Conservation (phyloP, 1,140 invertebrate genomes). For the Zaprionus ornatus region DNA sequence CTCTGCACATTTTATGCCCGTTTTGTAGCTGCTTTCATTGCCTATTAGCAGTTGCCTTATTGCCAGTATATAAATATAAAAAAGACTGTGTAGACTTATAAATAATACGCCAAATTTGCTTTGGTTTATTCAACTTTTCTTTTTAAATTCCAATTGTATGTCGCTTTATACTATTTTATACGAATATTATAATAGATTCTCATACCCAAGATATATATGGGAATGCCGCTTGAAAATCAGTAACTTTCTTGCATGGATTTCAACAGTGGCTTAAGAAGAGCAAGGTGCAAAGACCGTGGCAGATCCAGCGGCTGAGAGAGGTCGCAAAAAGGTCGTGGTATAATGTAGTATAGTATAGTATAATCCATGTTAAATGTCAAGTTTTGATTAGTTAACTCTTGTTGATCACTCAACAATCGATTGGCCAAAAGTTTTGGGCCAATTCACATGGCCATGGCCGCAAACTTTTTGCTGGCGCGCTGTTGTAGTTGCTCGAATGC, state of each 20-base stretch:
- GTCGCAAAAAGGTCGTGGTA: background rate
- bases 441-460: slow-evolving; percentile 9
- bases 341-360: too few relatives aligned
- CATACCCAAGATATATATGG: too few relatives aligned
- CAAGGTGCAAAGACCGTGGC: background rate
- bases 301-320: background rate
- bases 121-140: background rate
- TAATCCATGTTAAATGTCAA: slow-evolving; percentile 17
- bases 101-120: background rate
- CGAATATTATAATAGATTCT: too few relatives aligned
- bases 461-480: slow-evolving; percentile 6
- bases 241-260: background rate
- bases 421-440: slow-evolving; percentile 5
- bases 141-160: background rate
- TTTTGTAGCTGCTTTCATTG: background rate
- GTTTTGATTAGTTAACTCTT: slow-evolving; percentile 17
- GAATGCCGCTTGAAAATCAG: background rate
- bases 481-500: slow-evolving; percentile 1
- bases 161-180: background rate
- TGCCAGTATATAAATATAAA: background rate
- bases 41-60: background rate
- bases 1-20: background rate
- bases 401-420: slow-evolving; percentile 14
- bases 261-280: background rate
- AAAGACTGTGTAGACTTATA: background rate